Percentiles rank a stretch among this genome's conserved stretches.
phyloP scores from a whole-genome alignment of 2,888 invertebrate species.

The Anorthoa munda region DNA sequence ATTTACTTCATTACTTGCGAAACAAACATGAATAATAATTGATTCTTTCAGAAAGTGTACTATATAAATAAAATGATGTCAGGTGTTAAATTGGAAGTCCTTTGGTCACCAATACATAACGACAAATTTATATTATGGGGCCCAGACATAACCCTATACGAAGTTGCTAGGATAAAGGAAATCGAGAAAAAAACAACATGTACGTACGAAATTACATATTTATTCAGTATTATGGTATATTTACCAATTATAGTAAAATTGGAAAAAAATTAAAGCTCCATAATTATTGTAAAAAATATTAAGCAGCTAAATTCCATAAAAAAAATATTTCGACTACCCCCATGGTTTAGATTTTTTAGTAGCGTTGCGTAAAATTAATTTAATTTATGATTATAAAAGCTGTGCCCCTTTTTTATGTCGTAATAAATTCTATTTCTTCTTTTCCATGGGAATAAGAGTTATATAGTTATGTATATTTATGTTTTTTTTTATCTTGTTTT shows the following conservation, averaged over 20 bases:
- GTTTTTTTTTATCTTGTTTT: conserved; percentile 30
- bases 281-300: neutral
- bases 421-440: no score
- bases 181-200: conserved; percentile 88
- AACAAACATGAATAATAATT: conserved; percentile 55
- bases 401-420: no score
- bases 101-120: conserved; percentile 95
- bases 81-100: conserved; percentile 93
- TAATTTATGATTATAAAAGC: no score
- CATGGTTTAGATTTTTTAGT: no score
- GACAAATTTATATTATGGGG: conserved; percentile 97
- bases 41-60: conserved; percentile 17
- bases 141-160: conserved; percentile 96
- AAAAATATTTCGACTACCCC: no score
- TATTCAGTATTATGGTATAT: neutral
- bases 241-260: neutral
- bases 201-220: conserved; percentile 59
- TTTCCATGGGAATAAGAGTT: no score
- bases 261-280: neutral
- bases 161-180: conserved; percentile 92
- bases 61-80: conserved; percentile 77
- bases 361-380: no score
- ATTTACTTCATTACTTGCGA: conserved; percentile 38
- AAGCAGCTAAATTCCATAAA: neutral
- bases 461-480: no score